Conservation (phyloP, 2,797 vertebrate genomes). For the Lemur catta region DNA sequence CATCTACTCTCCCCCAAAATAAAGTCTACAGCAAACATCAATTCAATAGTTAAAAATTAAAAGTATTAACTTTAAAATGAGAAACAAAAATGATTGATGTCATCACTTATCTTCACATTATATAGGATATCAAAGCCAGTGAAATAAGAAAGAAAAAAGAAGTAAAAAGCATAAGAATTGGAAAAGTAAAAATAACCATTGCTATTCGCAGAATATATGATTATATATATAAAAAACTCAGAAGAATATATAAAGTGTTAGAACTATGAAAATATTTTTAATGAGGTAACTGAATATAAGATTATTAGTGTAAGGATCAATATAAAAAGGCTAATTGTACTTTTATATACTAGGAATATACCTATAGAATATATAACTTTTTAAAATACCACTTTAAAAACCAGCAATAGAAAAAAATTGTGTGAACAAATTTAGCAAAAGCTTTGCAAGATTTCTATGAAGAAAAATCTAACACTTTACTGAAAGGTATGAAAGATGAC, state of each 20-base stretch:
- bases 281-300: neutral
- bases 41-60: neutral
- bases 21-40: neutral
- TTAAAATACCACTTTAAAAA: neutral
- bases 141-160: conserved; percentile 11
- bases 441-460: neutral
- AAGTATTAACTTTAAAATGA: conserved; percentile 22
- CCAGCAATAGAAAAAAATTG: neutral
- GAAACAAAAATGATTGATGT: neutral
- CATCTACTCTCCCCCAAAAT: neutral
- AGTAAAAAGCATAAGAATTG: neutral
- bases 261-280: conserved; percentile 17
- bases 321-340: neutral
- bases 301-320: neutral
- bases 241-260: neutral
- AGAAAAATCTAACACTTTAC: neutral
- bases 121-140: neutral
- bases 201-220: neutral
- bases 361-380: neutral
- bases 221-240: neutral
- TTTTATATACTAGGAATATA: neutral
- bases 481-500: neutral
- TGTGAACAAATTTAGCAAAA: neutral
- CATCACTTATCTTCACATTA: neutral
- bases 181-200: neutral